These are phyloP conservation scores for Trisateles emortualis DNA, from an alignment of 2,888 invertebrate species.

Conservation along the genomic window DNA sequence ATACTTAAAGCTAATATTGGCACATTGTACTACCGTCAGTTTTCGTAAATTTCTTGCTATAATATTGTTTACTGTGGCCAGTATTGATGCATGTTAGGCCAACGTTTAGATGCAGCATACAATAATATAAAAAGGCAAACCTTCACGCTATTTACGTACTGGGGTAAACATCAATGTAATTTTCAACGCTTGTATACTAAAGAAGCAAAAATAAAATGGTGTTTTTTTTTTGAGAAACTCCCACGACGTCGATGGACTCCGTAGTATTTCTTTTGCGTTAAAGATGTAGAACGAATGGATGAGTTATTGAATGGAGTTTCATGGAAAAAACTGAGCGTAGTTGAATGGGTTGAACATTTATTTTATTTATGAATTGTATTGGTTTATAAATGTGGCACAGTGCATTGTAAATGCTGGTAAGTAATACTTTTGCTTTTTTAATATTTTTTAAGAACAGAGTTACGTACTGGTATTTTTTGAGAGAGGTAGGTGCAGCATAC, in stretches of 20 bases:
- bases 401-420: neutral
- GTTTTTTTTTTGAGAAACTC: conserved; percentile 31
- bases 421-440: too few species aligned
- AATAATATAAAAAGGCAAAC: conserved; percentile 1
- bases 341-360: neutral
- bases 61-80: too few species aligned
- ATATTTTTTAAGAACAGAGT: too few species aligned
- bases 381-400: neutral
- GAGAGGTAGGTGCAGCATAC: too few species aligned
- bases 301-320: conserved; percentile 30
- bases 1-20: too few species aligned
- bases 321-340: conserved; percentile 19
- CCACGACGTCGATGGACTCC: conserved; percentile 26
- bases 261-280: conserved; percentile 7
- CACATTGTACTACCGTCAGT: too few species aligned
- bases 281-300: conserved; percentile 30
- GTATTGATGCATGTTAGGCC: neutral
- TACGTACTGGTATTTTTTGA: too few species aligned
- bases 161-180: conserved; percentile 34
- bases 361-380: neutral
- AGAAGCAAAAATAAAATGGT: conserved; percentile 13
- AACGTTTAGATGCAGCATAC: neutral
- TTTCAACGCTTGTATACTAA: conserved; percentile 47
- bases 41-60: too few species aligned
- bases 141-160: conserved; percentile 31